Conservation (phyloP, 2,888 invertebrate genomes). For the Drosophila fulvimacula region DNA sequence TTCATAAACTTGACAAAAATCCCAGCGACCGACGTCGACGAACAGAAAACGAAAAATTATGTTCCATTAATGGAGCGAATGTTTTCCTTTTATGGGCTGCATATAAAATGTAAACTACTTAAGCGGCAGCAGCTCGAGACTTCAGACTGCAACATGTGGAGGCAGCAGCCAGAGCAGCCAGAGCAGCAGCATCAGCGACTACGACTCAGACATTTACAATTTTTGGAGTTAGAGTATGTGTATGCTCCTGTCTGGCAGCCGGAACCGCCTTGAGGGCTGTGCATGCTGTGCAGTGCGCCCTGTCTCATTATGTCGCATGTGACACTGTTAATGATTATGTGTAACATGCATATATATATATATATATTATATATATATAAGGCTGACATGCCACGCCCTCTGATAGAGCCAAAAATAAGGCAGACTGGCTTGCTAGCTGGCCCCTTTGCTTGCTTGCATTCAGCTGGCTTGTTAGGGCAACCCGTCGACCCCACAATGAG, state of each 20-base stretch:
- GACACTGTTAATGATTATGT: slow-evolving; percentile 84
- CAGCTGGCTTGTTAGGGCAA: slow-evolving; percentile 54
- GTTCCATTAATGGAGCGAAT: slow-evolving; percentile 81
- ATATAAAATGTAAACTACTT: slow-evolving; percentile 83
- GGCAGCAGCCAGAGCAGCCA: slow-evolving; percentile 8
- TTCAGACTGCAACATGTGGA: slow-evolving; percentile 51
- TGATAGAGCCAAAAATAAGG: slow-evolving; percentile 18
- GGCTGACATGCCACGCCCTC: slow-evolving; percentile 52
- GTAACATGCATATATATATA: slow-evolving; percentile 10
- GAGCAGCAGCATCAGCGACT: slow-evolving; percentile 9
- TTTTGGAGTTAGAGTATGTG: slow-evolving; percentile 38
- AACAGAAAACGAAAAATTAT: slow-evolving; percentile 77
- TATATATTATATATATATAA: slow-evolving; percentile 34
- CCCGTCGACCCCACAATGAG: slow-evolving; percentile 37
- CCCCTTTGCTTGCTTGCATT: slow-evolving; percentile 14
- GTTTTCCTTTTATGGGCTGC: slow-evolving; percentile 77
- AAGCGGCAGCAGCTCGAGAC: slow-evolving; percentile 66
- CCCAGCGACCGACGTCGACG: slow-evolving; percentile 53
- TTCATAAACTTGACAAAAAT: slow-evolving; percentile 81
- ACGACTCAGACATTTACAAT: slow-evolving; percentile 29
- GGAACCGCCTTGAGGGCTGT: slow-evolving; percentile 55
- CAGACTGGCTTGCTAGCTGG: not conserved
- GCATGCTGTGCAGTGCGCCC: slow-evolving; percentile 57
- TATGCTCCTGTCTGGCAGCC: slow-evolving; percentile 46
- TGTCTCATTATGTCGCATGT: slow-evolving; percentile 84